phyloP scores from a whole-genome alignment of 2,888 invertebrate genomes.

The Dioctria rufipes region DNA sequence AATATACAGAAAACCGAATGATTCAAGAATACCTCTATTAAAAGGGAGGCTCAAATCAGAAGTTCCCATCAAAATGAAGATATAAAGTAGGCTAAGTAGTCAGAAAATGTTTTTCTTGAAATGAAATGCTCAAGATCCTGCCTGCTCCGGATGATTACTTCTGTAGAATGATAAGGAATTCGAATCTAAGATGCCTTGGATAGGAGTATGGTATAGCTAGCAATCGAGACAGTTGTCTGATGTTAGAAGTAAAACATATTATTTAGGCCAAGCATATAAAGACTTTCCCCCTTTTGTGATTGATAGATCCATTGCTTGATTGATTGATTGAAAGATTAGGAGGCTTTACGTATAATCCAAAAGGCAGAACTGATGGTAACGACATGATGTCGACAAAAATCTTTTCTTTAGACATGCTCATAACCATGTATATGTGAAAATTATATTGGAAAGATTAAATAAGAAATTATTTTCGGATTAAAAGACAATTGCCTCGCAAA shows the following conservation, averaged over 20 bases:
- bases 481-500: neutral
- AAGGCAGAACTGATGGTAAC: slow-evolving; percentile 22
- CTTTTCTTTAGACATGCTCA: neutral
- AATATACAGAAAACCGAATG: neutral
- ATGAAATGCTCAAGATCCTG: slow-evolving; percentile 5
- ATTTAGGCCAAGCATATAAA: slow-evolving; percentile 24
- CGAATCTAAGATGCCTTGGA: slow-evolving; percentile 5
- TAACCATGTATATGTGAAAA: neutral
- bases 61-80: neutral
- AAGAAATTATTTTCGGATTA: neutral
- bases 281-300: slow-evolving; percentile 25
- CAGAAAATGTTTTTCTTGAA: slow-evolving; percentile 30
- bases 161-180: slow-evolving; percentile 29
- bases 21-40: neutral
- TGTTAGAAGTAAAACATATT: slow-evolving; percentile 7
- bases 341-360: slow-evolving; percentile 26
- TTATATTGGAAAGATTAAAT: neutral
- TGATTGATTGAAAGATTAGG: slow-evolving; percentile 48
- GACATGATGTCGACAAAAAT: slow-evolving; percentile 7
- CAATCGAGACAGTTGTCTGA: slow-evolving; percentile 1
- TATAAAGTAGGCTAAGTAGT: slow-evolving; percentile 8
- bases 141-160: neutral
- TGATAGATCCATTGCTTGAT: slow-evolving; percentile 42
- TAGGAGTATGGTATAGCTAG: neutral
- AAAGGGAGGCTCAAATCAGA: neutral